These are phyloP conservation scores for Hydrocynus forskahlii DNA, from an alignment of 2,797 vertebrate species.

Conservation along the genomic window DNA sequence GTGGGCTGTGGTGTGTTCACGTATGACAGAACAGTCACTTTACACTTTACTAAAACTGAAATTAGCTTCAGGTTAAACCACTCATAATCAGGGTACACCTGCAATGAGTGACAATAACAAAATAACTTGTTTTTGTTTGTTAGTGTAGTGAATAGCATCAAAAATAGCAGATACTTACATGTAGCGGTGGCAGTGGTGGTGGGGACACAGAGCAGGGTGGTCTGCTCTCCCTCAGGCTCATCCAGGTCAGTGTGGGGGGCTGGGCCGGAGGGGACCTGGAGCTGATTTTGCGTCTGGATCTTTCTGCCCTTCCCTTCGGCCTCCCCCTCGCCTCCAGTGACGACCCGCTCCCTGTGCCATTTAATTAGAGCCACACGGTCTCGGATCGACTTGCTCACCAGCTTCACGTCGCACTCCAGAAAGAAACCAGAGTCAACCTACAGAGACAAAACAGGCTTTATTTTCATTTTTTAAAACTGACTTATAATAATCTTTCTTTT, in stretches of 20 bases:
- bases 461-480: too few species aligned
- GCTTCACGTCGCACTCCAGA: constrained; percentile 94
- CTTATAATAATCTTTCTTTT: too few species aligned
- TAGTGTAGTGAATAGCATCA: too few species aligned
- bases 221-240: constrained; percentile 84
- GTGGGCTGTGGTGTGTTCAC: too few species aligned
- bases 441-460: constrained; percentile 1
- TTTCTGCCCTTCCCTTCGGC: constrained; percentile 67
- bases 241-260: constrained; percentile 75
- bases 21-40: too few species aligned
- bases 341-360: constrained; percentile 88
- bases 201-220: constrained; percentile 79
- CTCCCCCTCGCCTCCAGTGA: constrained; percentile 64
- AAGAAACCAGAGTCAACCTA: constrained; percentile 97
- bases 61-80: too few species aligned
- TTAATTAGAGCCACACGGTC: constrained; percentile 95
- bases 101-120: too few species aligned
- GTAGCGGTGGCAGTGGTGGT: constrained; percentile 75
- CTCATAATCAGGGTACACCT: too few species aligned
- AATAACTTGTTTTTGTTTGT: too few species aligned
- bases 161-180: constrained; percentile 80
- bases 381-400: constrained; percentile 94
- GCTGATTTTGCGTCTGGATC: constrained; percentile 70
- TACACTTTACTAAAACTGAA: too few species aligned
- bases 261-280: constrained; percentile 82